These are phyloP conservation scores for Mythimna impura DNA, from an alignment of 2,888 invertebrate species.

Conservation along the genomic window DNA sequence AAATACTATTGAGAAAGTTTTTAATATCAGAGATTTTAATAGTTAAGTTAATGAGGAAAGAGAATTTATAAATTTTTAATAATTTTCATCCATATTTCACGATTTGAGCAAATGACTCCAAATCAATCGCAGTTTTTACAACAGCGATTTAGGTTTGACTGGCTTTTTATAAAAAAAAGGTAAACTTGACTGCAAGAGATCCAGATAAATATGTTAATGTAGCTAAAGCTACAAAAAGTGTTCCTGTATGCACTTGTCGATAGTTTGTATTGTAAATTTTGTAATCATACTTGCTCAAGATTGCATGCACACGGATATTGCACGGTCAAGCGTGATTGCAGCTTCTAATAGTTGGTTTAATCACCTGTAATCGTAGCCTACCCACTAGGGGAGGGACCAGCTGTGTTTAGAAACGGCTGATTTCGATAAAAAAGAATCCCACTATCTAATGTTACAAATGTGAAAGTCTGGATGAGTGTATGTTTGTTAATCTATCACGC, in stretches of 20 bases:
- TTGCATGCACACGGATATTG: constrained; percentile 72
- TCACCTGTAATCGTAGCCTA: constrained; percentile 51
- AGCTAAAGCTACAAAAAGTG: background rate
- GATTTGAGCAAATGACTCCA: constrained; percentile 2
- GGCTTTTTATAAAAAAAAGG: background rate
- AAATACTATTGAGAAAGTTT: constrained; percentile 6
- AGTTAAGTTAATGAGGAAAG: constrained; percentile 4
- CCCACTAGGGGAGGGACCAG: constrained; percentile 2
- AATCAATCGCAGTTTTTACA: background rate
- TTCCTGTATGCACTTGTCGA: background rate
- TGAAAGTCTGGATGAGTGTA: background rate
- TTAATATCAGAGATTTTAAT: constrained; percentile 1
- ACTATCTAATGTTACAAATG: background rate
- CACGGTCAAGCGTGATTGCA: constrained; percentile 76
- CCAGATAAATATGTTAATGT: background rate
- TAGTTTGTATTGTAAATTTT: constrained; percentile 34
- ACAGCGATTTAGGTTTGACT: background rate
- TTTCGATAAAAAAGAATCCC: constrained; percentile 2
- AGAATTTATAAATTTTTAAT: background rate
- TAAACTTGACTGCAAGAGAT: background rate
- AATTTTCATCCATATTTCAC: background rate
- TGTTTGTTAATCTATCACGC: background rate
- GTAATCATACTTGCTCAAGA: constrained; percentile 63
- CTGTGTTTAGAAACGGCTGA: constrained; percentile 35
- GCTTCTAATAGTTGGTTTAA: constrained; percentile 69